phyloP scores from a whole-genome alignment of 2,888 invertebrate genomes.

The Flexamia atlantica region DNA sequence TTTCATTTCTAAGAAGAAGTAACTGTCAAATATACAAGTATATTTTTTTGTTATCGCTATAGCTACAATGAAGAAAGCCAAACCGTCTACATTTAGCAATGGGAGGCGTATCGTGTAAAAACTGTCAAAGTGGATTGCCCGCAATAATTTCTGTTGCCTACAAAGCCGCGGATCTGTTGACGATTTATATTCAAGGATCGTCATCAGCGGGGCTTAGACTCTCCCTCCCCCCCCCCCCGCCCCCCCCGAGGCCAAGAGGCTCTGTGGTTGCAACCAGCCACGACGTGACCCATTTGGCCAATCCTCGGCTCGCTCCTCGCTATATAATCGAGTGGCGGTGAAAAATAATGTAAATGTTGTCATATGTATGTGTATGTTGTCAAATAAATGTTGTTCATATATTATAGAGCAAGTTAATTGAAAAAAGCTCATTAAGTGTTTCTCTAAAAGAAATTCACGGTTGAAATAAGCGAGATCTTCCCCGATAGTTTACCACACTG shows the following conservation, averaged over 20 bases:
- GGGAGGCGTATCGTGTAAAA: neutral
- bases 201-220: constrained; percentile 8
- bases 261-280: neutral
- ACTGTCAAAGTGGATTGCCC: constrained; percentile 11
- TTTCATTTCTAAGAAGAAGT: too few species aligned
- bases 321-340: too few species aligned
- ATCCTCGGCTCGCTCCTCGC: neutral
- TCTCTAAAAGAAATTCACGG: too few species aligned
- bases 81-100: neutral
- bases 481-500: too few species aligned
- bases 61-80: neutral
- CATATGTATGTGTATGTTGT: too few species aligned
- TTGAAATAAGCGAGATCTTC: too few species aligned
- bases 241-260: neutral
- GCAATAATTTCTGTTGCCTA: neutral
- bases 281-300: neutral
- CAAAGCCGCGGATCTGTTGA: constrained; percentile 12
- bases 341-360: too few species aligned
- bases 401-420: too few species aligned
- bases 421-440: too few species aligned
- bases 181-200: constrained; percentile 26
- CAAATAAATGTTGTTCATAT: too few species aligned
- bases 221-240: neutral
- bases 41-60: too few species aligned
- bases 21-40: too few species aligned